A percentile compares a stretch with the other conserved stretches of the same genome.
Evolutionary conservation across 2,888 invertebrate genomes (phyloP).

Genomic region (Beris chalybata): DNA sequence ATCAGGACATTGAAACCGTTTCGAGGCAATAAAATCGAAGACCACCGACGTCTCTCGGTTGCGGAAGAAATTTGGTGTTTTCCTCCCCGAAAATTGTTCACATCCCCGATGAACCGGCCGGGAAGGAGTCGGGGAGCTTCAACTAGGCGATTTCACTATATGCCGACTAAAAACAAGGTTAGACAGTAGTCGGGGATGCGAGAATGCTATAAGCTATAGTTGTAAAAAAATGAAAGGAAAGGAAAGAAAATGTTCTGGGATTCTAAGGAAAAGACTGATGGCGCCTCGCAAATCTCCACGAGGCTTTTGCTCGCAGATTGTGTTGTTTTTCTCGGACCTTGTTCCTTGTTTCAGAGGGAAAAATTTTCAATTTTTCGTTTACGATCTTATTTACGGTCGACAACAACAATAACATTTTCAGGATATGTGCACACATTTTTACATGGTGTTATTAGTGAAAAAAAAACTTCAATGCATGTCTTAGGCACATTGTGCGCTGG

Average conservation of each 20-base stretch:
- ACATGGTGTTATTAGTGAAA: too few species aligned
- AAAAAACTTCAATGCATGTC: too few species aligned
- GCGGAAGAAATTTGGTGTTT: constrained; percentile 13
- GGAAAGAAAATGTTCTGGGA: constrained; percentile 8
- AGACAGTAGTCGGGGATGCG: constrained; percentile 12
- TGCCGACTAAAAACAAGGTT: constrained; percentile 19
- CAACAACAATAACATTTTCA: too few species aligned
- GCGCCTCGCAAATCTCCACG: constrained; percentile 44
- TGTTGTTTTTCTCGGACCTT: constrained; percentile 3
- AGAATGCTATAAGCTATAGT: constrained; percentile 16
- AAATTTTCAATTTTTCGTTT: too few species aligned
- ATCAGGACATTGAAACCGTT: constrained; percentile 38
- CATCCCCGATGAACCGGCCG: constrained; percentile 9
- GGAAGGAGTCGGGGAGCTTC: constrained; percentile 20
- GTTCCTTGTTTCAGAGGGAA: neutral
- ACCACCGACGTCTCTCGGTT: neutral
- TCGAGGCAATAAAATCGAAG: constrained; percentile 38
- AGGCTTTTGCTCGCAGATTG: constrained; percentile 14
- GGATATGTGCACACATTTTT: too few species aligned
- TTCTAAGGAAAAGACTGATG: constrained; percentile 41
- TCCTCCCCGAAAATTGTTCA: constrained; percentile 14
- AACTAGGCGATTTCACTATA: constrained; percentile 2
- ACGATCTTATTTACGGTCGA: too few species aligned
- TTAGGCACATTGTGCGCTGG: too few species aligned
- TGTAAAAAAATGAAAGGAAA: constrained; percentile 4